Percentiles rank a stretch among this genome's conserved stretches.
phyloP scores from a whole-genome alignment of 1,140 invertebrate genomes.

The Drosophila albomicans region DNA sequence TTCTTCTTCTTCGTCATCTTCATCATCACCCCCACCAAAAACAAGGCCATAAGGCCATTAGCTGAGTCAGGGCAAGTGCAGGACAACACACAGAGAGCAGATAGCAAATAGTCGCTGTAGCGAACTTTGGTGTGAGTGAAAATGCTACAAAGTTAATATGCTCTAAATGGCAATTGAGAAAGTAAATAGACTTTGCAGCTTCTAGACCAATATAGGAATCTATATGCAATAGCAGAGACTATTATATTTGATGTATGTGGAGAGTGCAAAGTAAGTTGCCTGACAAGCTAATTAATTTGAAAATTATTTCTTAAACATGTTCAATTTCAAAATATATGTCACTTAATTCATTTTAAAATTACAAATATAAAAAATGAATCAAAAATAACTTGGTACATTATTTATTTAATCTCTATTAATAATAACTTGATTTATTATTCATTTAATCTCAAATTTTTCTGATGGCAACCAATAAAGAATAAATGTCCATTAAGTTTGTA shows the following conservation, averaged over 20 bases:
- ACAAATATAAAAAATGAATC: no score
- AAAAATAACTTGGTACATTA: no score
- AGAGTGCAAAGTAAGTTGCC: neutral
- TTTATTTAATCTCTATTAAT: no score
- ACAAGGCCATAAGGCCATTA: constrained; percentile 7
- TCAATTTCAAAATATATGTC: no score
- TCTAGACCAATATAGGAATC: neutral
- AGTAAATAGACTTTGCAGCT: neutral
- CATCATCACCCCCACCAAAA: neutral
- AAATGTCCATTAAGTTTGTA: no score
- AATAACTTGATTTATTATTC: no score
- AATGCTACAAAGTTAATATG: constrained; percentile 4
- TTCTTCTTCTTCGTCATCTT: no score
- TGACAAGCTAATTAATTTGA: no score
- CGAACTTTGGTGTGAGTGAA: neutral
- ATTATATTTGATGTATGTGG: neutral
- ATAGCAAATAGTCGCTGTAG: neutral
- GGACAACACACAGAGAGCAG: neutral
- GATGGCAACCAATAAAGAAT: no score
- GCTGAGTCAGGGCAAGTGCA: constrained; percentile 10
- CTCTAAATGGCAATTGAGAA: constrained; percentile 1
- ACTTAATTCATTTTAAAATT: no score
- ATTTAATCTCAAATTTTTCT: no score
- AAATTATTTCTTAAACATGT: no score
- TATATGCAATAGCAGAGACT: neutral